These are phyloP conservation scores for Anniella stebbinsi DNA, from an alignment of 2,797 vertebrate species.

Conservation along the genomic window DNA sequence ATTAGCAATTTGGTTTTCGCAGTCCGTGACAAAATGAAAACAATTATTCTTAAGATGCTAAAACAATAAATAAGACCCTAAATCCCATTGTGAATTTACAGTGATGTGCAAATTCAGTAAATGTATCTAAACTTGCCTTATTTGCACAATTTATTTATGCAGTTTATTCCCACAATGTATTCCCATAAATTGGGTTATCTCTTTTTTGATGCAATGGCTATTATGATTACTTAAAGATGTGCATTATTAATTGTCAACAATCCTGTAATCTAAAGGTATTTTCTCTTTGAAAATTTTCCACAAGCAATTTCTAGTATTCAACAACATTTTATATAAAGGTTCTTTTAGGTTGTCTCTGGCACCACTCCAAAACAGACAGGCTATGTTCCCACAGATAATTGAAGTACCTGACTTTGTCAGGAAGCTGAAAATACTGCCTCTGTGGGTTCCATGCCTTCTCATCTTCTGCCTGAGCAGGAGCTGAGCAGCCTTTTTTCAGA, in stretches of 20 bases:
- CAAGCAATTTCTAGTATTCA: slow-evolving; percentile 33
- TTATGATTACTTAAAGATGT: not conserved
- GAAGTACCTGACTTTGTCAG: too few species aligned
- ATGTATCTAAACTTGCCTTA: not conserved
- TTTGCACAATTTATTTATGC: not conserved
- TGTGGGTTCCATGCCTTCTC: not conserved
- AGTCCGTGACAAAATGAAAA: not conserved
- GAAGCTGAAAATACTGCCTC: not conserved
- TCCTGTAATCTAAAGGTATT: slow-evolving; percentile 24
- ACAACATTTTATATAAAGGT: slow-evolving; percentile 9
- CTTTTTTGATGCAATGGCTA: not conserved
- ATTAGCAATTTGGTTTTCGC: not conserved
- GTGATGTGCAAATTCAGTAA: not conserved
- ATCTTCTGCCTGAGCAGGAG: too few species aligned
- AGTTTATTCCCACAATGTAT: too few species aligned
- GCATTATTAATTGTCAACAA: not conserved
- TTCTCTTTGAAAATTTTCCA: slow-evolving; percentile 34
- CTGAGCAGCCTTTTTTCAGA: not conserved
- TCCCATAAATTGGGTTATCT: not conserved
- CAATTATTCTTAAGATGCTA: not conserved
- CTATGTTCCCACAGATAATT: not conserved
- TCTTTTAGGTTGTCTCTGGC: too few species aligned
- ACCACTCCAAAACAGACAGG: not conserved
- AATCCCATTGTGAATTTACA: not conserved
- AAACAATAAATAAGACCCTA: not conserved